Evolutionary conservation across 2,888 invertebrate genomes (phyloP).

Genomic region (Tridacna gigas): DNA sequence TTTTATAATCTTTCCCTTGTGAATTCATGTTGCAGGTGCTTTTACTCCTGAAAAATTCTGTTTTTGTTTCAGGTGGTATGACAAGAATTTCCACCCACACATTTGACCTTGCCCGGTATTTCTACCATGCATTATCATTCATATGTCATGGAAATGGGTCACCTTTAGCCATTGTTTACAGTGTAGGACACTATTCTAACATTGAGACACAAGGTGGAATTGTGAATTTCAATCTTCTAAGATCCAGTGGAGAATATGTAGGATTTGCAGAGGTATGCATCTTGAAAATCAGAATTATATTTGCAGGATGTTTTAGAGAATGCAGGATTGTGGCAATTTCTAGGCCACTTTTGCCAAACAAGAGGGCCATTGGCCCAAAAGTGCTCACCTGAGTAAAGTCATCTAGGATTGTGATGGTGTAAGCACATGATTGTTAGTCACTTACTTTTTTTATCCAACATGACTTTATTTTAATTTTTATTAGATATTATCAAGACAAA

Average conservation of each 20-base stretch:
- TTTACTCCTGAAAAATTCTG: background rate
- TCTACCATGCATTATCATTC: slow-evolving; percentile 88
- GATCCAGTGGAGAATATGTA: slow-evolving; percentile 91
- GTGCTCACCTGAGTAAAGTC: too few relatives aligned
- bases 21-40: too few relatives aligned
- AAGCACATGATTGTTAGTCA: too few relatives aligned
- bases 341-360: too few relatives aligned
- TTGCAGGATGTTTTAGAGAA: too few relatives aligned
- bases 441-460: too few relatives aligned
- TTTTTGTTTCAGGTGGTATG: slow-evolving; percentile 80
- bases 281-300: background rate
- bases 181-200: slow-evolving; percentile 85
- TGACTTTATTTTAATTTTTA: too few relatives aligned
- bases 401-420: too few relatives aligned
- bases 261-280: slow-evolving; percentile 93
- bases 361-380: too few relatives aligned
- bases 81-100: slow-evolving; percentile 88
- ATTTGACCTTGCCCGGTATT: slow-evolving; percentile 89
- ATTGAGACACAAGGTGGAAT: slow-evolving; percentile 91
- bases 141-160: slow-evolving; percentile 91
- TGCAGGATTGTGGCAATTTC: too few relatives aligned
- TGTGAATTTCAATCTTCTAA: slow-evolving; percentile 94
- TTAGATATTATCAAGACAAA: too few relatives aligned
- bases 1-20: too few relatives aligned
- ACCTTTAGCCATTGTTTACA: slow-evolving; percentile 90